phyloP scores from a whole-genome alignment of 2,888 invertebrate species.

The Poecilobothrus nobilitatus region DNA sequence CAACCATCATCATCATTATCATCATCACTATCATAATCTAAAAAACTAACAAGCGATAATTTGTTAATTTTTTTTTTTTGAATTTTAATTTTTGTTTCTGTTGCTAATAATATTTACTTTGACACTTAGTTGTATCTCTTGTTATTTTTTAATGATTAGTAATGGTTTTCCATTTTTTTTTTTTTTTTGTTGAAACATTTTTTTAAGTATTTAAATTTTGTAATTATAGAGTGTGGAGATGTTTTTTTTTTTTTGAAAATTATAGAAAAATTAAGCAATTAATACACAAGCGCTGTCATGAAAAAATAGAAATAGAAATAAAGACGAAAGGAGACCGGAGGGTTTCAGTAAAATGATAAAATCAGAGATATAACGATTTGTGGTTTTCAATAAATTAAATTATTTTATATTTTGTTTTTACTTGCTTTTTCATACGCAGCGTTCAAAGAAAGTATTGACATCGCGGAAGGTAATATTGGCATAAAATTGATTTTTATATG shows the following conservation, averaged over 20 bases:
- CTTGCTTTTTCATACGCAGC: no score
- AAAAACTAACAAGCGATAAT: background rate
- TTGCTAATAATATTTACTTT: background rate
- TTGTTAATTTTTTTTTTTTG: background rate
- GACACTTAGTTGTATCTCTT: background rate
- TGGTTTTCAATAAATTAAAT: background rate
- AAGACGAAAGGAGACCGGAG: no score
- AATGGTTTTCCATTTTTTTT: background rate
- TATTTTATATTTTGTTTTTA: no score
- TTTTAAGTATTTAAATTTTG: background rate
- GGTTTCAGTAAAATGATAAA: no score
- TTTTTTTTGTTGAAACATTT: background rate
- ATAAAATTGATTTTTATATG: no score
- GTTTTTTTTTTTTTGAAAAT: background rate
- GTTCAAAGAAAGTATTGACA: no score
- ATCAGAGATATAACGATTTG: background rate
- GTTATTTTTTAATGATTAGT: background rate
- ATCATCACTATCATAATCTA: background rate
- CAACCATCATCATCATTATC: background rate
- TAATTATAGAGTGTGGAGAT: background rate
- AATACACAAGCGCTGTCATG: background rate
- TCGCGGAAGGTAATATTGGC: no score
- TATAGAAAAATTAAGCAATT: background rate
- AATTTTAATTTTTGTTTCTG: background rate
- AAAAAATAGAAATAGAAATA: no score